Conservation (phyloP, 2,888 invertebrate species). For the Sphecodes monilicornis region DNA sequence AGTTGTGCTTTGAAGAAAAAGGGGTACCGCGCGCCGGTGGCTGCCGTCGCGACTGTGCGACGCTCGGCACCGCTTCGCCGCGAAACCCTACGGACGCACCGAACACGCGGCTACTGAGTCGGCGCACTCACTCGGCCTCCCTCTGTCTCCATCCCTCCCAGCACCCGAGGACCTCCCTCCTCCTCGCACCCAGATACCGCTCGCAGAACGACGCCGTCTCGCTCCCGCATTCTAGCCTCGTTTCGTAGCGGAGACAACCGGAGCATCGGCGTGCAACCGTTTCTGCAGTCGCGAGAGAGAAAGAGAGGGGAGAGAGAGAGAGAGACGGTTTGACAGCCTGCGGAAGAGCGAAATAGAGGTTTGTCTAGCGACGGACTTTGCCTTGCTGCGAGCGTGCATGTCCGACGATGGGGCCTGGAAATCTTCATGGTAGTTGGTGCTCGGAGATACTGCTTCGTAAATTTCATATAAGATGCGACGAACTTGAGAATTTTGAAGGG, state of each 20-base stretch:
- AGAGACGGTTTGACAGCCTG: neutral
- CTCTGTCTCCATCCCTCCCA: conserved; percentile 60
- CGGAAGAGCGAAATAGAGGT: neutral
- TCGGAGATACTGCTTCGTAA: neutral
- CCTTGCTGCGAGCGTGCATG: neutral
- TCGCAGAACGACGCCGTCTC: conserved; percentile 19
- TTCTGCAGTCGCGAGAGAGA: neutral
- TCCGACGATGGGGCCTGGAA: neutral
- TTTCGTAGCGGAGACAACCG: conserved; percentile 28
- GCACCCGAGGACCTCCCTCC: conserved; percentile 24
- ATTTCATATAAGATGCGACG: too few relatives aligned
- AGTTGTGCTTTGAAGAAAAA: conserved; percentile 71
- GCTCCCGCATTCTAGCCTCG: conserved; percentile 33
- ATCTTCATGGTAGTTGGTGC: neutral
- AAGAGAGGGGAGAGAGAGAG: neutral
- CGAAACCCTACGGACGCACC: conserved; percentile 81
- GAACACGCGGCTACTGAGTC: conserved; percentile 83
- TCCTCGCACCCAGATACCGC: conserved; percentile 25
- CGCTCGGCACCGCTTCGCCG: conserved; percentile 81
- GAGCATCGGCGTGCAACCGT: neutral
- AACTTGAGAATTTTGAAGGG: too few relatives aligned
- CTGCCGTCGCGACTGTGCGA: conserved; percentile 85
- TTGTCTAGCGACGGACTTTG: neutral
- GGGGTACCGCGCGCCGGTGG: conserved; percentile 84
- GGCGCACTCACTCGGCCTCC: conserved; percentile 77